Percentiles rank a stretch among this genome's conserved stretches.
Conservation (phyloP, 2,797 vertebrate genomes). For the Platyrinchus mystaceus region DNA sequence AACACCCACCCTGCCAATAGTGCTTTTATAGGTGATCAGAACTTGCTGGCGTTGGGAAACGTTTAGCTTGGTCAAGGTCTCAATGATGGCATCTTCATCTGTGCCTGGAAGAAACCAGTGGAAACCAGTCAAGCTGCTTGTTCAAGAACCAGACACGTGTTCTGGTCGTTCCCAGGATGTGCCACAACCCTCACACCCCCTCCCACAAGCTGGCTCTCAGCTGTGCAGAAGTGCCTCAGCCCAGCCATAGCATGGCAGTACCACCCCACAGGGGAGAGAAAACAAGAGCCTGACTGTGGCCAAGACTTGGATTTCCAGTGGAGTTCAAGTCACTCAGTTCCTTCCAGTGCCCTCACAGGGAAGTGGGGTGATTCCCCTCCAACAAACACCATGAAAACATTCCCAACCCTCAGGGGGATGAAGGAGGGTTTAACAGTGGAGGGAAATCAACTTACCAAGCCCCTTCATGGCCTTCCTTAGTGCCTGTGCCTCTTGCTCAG, state of each 20-base stretch:
- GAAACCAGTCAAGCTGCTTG: background rate
- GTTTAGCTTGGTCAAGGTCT: conserved; percentile 81
- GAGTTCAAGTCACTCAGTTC: background rate
- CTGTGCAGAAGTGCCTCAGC: background rate
- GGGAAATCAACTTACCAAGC: conserved; percentile 79
- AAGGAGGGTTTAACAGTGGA: background rate
- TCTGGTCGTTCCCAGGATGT: background rate
- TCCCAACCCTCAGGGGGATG: fast-evolving
- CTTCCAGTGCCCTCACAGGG: background rate
- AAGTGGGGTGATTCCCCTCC: background rate
- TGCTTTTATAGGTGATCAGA: conserved; percentile 85
- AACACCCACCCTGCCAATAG: conserved; percentile 87
- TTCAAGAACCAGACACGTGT: background rate
- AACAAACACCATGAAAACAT: background rate
- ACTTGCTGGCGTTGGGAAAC: conserved; percentile 91
- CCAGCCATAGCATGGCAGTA: background rate
- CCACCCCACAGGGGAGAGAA: background rate
- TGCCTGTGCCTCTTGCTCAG: conserved; percentile 81
- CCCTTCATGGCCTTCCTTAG: conserved; percentile 94
- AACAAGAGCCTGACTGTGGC: background rate
- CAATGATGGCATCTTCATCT: conserved; percentile 84
- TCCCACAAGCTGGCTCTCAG: background rate
- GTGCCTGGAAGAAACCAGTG: conserved; percentile 81
- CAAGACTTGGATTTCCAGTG: background rate
- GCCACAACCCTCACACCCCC: background rate